phyloP scores from a whole-genome alignment of 2,113 vertebrate genomes.

The Leptosomus discolor region DNA sequence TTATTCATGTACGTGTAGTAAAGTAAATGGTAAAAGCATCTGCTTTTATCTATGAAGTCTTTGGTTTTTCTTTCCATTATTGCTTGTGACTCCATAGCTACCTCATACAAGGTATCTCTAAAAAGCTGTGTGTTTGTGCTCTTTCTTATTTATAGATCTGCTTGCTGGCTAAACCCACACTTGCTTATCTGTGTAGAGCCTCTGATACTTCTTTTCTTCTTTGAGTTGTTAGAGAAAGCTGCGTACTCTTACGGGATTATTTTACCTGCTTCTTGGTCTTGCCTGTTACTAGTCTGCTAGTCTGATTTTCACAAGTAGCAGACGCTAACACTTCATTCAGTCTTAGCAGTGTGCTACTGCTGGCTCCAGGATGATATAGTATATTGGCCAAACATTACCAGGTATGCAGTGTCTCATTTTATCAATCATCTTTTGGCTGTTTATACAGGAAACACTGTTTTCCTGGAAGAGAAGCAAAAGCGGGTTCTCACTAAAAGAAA shows the following conservation, averaged over 20 bases:
- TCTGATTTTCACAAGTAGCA: not conserved
- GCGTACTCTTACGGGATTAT: not conserved
- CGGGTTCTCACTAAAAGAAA: not conserved
- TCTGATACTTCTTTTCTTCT: not conserved
- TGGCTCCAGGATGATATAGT: not conserved
- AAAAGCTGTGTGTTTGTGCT: not conserved
- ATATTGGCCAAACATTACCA: not conserved
- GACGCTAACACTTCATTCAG: not conserved
- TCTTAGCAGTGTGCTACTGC: not conserved
- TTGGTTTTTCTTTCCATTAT: not conserved
- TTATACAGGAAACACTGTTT: not conserved
- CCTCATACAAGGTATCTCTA: not conserved
- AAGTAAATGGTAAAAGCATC: too few species aligned
- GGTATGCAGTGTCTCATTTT: not conserved
- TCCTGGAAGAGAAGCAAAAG: not conserved
- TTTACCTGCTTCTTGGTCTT: rapidly evolving
- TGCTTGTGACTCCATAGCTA: not conserved
- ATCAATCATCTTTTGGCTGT: not conserved
- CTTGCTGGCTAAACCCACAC: not conserved
- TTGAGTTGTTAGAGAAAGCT: not conserved
- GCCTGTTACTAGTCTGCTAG: not conserved
- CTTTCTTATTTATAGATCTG: not conserved
- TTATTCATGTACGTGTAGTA: too few species aligned
- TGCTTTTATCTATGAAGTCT: not conserved
- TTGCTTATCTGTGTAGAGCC: not conserved